A percentile compares a stretch with the other conserved stretches of the same genome.
Evolutionary conservation across 2,113 vertebrate species (phyloP).

Genomic region (Antechinus flavipes): DNA sequence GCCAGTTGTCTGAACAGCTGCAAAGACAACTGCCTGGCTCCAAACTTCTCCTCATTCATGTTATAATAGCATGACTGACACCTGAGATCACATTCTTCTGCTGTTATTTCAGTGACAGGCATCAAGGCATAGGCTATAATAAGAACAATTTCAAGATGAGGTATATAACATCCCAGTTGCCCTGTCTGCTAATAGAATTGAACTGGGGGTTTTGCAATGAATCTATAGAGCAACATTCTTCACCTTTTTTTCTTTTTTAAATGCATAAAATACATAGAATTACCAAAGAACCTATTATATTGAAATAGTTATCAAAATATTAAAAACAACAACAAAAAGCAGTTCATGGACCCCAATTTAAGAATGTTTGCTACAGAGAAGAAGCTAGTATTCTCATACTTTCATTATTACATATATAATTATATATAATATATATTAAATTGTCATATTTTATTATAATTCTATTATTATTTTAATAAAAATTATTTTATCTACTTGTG

Average conservation of each 20-base stretch:
- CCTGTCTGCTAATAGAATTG: background rate
- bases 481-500: background rate
- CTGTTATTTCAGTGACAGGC: background rate
- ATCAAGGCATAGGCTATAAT: background rate
- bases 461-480: background rate
- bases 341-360: background rate
- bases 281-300: background rate
- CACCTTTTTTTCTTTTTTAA: background rate
- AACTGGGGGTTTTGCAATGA: background rate
- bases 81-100: background rate
- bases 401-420: background rate
- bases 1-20: conserved; percentile 82
- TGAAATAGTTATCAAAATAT: background rate
- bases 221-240: background rate
- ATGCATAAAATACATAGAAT: background rate
- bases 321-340: background rate
- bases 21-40: conserved; percentile 78
- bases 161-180: background rate
- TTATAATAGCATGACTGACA: background rate
- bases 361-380: background rate
- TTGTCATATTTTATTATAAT: too few relatives aligned
- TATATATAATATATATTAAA: too few relatives aligned
- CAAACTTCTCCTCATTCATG: conserved; percentile 52
- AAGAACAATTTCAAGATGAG: background rate
- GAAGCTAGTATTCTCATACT: background rate